These are phyloP conservation scores for Augochlora pura DNA, from an alignment of 1,140 invertebrate genomes.

Conservation along the genomic window DNA sequence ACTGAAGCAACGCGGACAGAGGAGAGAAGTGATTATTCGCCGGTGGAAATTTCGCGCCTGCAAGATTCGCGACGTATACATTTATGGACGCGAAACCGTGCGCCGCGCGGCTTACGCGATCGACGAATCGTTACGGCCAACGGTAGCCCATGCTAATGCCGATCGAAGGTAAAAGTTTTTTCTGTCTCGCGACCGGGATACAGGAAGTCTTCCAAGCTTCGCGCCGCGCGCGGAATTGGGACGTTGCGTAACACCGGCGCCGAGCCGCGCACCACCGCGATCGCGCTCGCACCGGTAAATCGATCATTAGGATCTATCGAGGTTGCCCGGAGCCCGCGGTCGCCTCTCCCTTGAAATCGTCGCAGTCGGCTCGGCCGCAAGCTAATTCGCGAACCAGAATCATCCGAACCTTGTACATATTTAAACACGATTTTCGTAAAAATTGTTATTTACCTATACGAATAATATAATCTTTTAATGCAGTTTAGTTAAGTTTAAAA, in stretches of 20 bases:
- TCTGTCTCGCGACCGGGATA: conserved; percentile 51
- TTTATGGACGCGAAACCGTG: conserved; percentile 46
- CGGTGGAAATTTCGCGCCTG: conserved; percentile 45
- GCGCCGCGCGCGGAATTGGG: conserved; percentile 35
- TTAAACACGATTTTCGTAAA: no score
- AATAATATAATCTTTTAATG: no score
- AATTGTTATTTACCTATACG: no score
- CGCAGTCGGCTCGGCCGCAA: neutral
- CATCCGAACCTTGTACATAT: no score
- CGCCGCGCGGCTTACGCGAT: neutral
- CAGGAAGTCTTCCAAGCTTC: conserved; percentile 41
- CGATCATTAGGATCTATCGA: conserved; percentile 40
- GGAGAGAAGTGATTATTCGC: conserved; percentile 25
- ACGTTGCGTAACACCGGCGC: conserved; percentile 42
- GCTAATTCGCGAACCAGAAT: no score
- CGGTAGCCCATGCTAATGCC: conserved; percentile 51
- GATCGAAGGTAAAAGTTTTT: conserved; percentile 65
- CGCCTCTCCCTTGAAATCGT: conserved; percentile 22
- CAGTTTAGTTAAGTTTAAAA: no score
- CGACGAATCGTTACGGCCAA: conserved; percentile 35
- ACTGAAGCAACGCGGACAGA: conserved; percentile 30
- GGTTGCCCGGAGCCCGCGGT: conserved; percentile 23
- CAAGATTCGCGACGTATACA: conserved; percentile 61
- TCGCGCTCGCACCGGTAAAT: conserved; percentile 21
- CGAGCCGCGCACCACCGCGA: neutral